Evolutionary conservation across 1,140 invertebrate species (phyloP), one percentile per base, ranked within the genome.

Genomic region (Neodiprion fabricii): DNA sequence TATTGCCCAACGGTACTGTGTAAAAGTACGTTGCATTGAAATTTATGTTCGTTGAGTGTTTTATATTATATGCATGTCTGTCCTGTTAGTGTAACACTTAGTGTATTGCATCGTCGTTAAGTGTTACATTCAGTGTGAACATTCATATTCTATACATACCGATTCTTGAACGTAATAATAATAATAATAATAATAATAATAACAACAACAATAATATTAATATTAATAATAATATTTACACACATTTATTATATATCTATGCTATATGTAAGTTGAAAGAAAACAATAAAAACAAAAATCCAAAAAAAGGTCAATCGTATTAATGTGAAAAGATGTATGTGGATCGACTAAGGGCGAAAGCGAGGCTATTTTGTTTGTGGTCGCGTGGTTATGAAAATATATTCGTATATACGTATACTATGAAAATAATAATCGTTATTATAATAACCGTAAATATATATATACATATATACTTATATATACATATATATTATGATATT

Each of bases 361-460:
- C 53, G 53, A 61, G 53, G 53, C 53, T 61, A 11, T 61, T 61
- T 61, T 61, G 53, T 61, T 61, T 61, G 53, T 14, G 53, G 53
- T 61, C 53, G 53, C n/a, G 53, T 14, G n/a, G 11, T 61, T 61
- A 61, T 61, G 53, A 61, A 61, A 61, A 61, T 14, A 61, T 61
- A 61, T 61, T 61, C 11, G 53, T 12, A 17, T 61, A 17, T 61
- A 61, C 11, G 11, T 61, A 61, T 61, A 61, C 11, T 61, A 14
- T 17, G 53, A 14, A 61, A 61, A 61, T 61, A 61, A 40, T 40
- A 40, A 40, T 40, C 28, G 1, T 40, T 40, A 40, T 40, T 40
- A 40, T 40, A 40, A 40, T 40, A 40, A 40, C 5, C 28, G 28
- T 40, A 40, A 40, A 40, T 40, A 40, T 3, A 40, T 5, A 40